A percentile compares a stretch with the other conserved stretches of the same genome.
These are phyloP conservation scores for Labroides dimidiatus DNA, from an alignment of 2,797 vertebrate genomes.

Conservation along the genomic window DNA sequence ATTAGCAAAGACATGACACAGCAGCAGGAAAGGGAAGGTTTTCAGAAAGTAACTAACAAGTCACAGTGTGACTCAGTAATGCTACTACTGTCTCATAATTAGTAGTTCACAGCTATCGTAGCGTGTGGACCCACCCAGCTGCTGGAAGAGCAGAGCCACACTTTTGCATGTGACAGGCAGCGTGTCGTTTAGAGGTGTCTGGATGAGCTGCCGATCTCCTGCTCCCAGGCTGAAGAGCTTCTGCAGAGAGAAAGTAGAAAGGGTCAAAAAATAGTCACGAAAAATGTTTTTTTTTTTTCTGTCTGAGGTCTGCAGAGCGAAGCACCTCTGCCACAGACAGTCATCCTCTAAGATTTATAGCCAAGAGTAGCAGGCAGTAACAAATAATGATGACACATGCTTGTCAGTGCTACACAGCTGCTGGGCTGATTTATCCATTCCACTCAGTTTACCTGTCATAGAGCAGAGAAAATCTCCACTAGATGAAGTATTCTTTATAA, in stretches of 20 bases:
- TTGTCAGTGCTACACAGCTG: conserved; percentile 30
- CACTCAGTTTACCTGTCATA: conserved; percentile 10
- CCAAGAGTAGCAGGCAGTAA: conserved; percentile 3
- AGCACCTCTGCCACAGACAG: conserved; percentile 17
- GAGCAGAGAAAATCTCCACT: conserved; percentile 55
- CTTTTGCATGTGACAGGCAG: conserved; percentile 95
- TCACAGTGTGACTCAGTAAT: conserved; percentile 25
- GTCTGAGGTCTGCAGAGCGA: not conserved
- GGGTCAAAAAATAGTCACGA: conserved; percentile 41
- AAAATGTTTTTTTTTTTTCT: conserved; percentile 6
- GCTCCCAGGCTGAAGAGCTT: conserved; percentile 98
- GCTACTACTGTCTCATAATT: conserved; percentile 12
- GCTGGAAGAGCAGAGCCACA: conserved; percentile 96
- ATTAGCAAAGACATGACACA: conserved; percentile 7
- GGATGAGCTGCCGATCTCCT: conserved; percentile 96
- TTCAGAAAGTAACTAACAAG: conserved; percentile 21
- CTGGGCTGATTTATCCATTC: conserved; percentile 32
- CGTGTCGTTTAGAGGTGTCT: conserved; percentile 93
- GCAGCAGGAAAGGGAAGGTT: not conserved
- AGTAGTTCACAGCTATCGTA: conserved; percentile 24
- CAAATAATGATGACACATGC: conserved; percentile 19
- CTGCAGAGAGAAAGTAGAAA: conserved; percentile 73
- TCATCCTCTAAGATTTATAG: conserved; percentile 38
- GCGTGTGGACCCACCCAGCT: conserved; percentile 88
- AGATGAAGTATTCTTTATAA: conserved; percentile 10